A percentile compares a stretch with the other conserved stretches of the same genome.
phyloP scores from a whole-genome alignment of 1,140 invertebrate genomes.

The Magallana ariakensis region DNA sequence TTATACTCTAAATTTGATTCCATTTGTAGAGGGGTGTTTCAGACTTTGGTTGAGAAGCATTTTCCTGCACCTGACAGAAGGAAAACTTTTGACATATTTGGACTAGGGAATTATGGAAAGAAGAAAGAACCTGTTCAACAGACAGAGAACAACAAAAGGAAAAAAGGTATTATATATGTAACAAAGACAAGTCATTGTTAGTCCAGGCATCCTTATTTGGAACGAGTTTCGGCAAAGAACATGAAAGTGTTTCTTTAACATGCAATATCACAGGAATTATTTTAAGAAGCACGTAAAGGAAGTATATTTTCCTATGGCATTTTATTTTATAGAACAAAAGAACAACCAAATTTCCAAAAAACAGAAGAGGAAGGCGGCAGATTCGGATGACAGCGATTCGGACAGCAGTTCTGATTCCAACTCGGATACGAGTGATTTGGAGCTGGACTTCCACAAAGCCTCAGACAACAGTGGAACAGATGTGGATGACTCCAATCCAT shows the following conservation, averaged over 20 bases:
- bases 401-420: conserved; percentile 51
- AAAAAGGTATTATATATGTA: conserved; percentile 66
- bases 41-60: conserved; percentile 97
- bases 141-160: conserved; percentile 70
- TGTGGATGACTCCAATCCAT: conserved; percentile 89
- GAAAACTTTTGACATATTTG: conserved; percentile 90
- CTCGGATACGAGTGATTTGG: conserved; percentile 65
- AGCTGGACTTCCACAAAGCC: conserved; percentile 58
- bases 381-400: conserved; percentile 74
- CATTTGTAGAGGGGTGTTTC: conserved; percentile 88
- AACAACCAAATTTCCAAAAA: conserved; percentile 47
- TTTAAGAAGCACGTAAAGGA: no score
- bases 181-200: no score
- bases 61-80: conserved; percentile 94
- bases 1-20: no score
- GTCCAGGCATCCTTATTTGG: no score
- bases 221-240: no score
- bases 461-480: conserved; percentile 67
- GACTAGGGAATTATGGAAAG: conserved; percentile 81
- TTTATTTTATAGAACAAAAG: conserved; percentile 77
- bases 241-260: no score
- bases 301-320: no score
- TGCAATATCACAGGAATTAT: no score
- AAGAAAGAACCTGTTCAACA: conserved; percentile 56
- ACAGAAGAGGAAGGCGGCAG: conserved; percentile 43